Percentiles rank a stretch among this genome's conserved stretches.
Evolutionary conservation across 2,113 vertebrate species (phyloP).

Genomic region (Brevimyrus niger): DNA sequence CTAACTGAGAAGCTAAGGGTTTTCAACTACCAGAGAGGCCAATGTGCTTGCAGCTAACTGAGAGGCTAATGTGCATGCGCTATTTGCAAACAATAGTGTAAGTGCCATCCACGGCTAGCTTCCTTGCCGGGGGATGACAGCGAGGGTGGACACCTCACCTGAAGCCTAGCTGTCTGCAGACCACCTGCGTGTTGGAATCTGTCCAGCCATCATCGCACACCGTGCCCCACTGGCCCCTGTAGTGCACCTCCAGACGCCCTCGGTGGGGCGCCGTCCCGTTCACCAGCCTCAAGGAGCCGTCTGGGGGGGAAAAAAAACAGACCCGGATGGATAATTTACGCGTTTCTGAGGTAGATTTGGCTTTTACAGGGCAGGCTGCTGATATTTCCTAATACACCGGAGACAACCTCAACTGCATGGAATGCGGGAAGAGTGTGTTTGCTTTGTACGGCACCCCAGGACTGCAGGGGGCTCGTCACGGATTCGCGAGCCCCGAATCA

Average conservation of each 20-base stretch:
- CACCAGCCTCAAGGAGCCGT: conserved; percentile 71
- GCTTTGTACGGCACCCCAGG: background rate
- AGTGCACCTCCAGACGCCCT: conserved; percentile 79
- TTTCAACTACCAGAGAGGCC: background rate
- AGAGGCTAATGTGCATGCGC: background rate
- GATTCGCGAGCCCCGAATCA: background rate
- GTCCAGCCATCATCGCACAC: conserved; percentile 90
- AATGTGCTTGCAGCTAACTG: background rate
- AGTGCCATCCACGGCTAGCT: background rate
- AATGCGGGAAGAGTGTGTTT: background rate
- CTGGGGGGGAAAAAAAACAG: conserved; percentile 47
- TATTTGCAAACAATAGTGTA: background rate
- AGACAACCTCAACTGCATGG: background rate
- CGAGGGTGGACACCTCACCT: conserved; percentile 54
- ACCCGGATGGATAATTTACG: background rate
- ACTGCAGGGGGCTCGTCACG: background rate
- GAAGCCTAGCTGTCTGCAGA: conserved; percentile 85
- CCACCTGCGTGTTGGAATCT: conserved; percentile 74
- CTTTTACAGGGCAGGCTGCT: background rate
- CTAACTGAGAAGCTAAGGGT: no score
- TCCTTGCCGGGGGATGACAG: background rate
- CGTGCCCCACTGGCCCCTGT: conserved; percentile 80
- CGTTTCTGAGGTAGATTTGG: background rate
- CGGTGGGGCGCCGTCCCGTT: conserved; percentile 67
- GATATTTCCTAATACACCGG: background rate